Percentiles rank a stretch among this genome's conserved stretches.
These are phyloP conservation scores for Proteles cristata DNA, from an alignment of 2,113 vertebrate genomes.

Conservation along the genomic window DNA sequence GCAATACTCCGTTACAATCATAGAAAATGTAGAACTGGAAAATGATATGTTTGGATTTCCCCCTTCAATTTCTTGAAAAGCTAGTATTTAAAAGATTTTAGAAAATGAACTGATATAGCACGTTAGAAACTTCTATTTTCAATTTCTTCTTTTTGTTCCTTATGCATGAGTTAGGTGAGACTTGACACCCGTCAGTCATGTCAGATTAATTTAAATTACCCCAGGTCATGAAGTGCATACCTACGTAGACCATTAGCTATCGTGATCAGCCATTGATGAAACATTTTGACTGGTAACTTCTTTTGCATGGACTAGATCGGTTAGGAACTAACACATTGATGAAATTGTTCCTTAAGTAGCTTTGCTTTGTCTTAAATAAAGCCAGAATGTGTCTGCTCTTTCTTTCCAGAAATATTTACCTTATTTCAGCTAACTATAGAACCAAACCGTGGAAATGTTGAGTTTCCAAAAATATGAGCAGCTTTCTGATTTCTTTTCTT, in stretches of 20 bases:
- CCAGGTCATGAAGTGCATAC: neutral
- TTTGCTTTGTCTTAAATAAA: neutral
- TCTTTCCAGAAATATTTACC: neutral
- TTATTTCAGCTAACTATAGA: neutral
- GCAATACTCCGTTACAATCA: neutral
- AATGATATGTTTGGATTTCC: neutral
- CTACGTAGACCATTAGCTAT: neutral
- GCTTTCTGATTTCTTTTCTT: neutral
- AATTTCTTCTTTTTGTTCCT: neutral
- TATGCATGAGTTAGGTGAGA: neutral
- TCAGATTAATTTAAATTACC: conserved; percentile 14
- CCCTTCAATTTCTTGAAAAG: neutral
- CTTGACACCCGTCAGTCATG: conserved; percentile 18
- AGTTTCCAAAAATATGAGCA: neutral
- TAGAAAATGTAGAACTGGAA: neutral
- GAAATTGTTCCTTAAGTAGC: neutral
- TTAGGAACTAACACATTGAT: neutral
- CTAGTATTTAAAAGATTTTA: neutral
- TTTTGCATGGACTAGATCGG: neutral
- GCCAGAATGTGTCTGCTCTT: neutral
- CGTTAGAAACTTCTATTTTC: neutral
- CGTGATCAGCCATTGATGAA: conserved; percentile 33
- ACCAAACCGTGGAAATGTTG: neutral
- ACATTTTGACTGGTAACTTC: conserved; percentile 47
- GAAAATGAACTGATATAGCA: neutral